phyloP scores from a whole-genome alignment of 2,797 vertebrate species.

The Poeciliopsis paucimaculata region DNA sequence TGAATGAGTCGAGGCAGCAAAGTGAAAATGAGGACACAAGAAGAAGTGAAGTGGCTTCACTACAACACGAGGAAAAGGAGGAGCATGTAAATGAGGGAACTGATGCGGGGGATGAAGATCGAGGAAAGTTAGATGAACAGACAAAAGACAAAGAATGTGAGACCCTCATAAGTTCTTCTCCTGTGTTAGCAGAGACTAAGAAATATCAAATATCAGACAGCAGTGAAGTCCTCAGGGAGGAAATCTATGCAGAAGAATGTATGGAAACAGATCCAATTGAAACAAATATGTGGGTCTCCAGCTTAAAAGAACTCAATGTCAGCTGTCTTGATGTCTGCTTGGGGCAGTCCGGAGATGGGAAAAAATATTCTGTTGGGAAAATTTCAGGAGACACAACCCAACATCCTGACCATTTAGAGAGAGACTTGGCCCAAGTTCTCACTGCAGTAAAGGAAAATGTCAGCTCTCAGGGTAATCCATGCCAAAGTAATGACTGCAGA shows the following conservation, averaged over 20 bases:
- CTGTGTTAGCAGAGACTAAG: background rate
- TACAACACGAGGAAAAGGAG: conserved; percentile 19
- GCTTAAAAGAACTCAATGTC: conserved; percentile 2
- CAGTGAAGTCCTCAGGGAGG: background rate
- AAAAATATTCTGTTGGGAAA: background rate
- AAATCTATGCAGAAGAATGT: background rate
- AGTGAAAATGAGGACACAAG: conserved; percentile 23
- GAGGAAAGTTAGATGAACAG: background rate
- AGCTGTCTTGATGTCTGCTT: background rate
- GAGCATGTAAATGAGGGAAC: background rate
- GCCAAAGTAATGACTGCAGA: background rate
- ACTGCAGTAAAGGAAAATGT: background rate
- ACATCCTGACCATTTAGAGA: background rate
- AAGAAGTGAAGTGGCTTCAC: conserved; percentile 11
- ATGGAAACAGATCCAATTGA: conserved; percentile 3
- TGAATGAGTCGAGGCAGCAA: conserved; percentile 7
- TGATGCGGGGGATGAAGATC: conserved; percentile 18
- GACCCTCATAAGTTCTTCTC: background rate
- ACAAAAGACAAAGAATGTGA: conserved; percentile 3
- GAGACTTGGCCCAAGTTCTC: background rate
- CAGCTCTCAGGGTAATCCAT: conserved; percentile 14
- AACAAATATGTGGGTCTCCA: fast-evolving
- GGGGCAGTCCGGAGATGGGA: background rate
- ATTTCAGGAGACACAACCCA: background rate
- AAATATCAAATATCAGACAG: background rate